Base-by-base conservation (phyloP, 1,140 invertebrate genomes). In the Drosophila kepulauana region DNA sequence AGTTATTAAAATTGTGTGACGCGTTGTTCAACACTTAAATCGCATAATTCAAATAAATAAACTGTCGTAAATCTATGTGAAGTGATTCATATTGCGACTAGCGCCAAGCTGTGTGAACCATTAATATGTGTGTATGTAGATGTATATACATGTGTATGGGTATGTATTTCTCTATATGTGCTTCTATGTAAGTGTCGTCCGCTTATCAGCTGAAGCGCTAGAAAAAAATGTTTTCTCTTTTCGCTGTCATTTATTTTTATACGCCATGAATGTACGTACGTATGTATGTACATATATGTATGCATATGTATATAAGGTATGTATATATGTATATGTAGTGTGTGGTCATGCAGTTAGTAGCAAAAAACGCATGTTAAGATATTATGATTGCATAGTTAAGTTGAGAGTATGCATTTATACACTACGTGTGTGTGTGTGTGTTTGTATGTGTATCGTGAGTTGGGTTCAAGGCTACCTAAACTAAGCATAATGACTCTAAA, bases 161-260 rank as follows among this genome's bases (percentile, higher is more conserved):
- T 10, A 2, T 38, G 35, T 8, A 25, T 25, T 25, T 25, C 20
- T 25, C 20, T 25, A 25, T 25, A 25, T 25, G 3, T 61, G 35
- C 57, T 15, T 57, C 11, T 71, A 52, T 78, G 74, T 85, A 78
- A 81, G 73, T 78, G 74, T 64, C 64, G 73, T 68, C 48, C 48
- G 77, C 85, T 87, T 87, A 88, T 87, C 84, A 89, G 84, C 69
- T 68, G 67, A 81, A 89, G 67, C 72, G 78, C 81, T 89, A 87
- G 77, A 87, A 87, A 84, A 85, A 85, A 86, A 86, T 79, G 66
- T 86, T 89, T 88, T 88, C 81, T 84, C 85, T 89, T 88, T 87
- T 89, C 51, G 68, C 65, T 79, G 79, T 70, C 72, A 89, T 72
- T 82, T 86, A 86, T 85, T 84, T 89, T 84, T 89, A 89, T 80